A percentile compares a stretch with the other conserved stretches of the same genome.
Conservation (phyloP, 2,888 invertebrate species). For the Hirtodrosophila trivittata region DNA sequence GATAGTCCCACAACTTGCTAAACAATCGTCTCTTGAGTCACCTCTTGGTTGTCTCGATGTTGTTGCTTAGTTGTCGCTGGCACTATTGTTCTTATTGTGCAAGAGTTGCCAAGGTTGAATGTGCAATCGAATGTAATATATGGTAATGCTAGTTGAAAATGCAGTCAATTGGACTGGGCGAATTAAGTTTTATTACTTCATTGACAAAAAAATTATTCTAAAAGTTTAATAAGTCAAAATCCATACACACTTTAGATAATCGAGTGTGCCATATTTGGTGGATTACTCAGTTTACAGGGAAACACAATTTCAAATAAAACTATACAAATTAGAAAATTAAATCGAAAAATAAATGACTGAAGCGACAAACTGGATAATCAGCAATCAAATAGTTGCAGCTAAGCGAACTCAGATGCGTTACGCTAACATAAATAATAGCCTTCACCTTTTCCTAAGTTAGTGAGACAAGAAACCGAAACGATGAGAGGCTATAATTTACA, state of each 20-base stretch:
- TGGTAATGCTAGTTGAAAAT: conserved; percentile 17
- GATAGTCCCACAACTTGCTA: too few relatives aligned
- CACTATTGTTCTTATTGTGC: conserved; percentile 38
- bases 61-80: conserved; percentile 1
- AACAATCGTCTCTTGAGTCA: neutral
- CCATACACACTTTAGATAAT: too few relatives aligned
- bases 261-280: too few relatives aligned
- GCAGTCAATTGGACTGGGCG: neutral
- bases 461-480: conserved; percentile 32
- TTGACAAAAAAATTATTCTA: too few relatives aligned
- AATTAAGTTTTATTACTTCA: neutral
- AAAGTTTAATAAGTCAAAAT: too few relatives aligned
- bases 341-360: conserved; percentile 19
- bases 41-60: neutral
- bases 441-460: conserved; percentile 50
- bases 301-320: too few relatives aligned
- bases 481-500: conserved; percentile 42
- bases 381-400: conserved; percentile 19
- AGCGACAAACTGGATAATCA: conserved; percentile 20
- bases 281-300: too few relatives aligned
- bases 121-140: conserved; percentile 42
- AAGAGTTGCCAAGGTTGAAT: conserved; percentile 54
- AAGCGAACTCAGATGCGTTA: conserved; percentile 12
- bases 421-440: conserved; percentile 34
- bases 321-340: too few relatives aligned